A percentile compares a stretch with the other conserved stretches of the same genome.
These are phyloP conservation scores for Chrysolophus pictus DNA, from an alignment of 2,797 vertebrate species.

Conservation along the genomic window DNA sequence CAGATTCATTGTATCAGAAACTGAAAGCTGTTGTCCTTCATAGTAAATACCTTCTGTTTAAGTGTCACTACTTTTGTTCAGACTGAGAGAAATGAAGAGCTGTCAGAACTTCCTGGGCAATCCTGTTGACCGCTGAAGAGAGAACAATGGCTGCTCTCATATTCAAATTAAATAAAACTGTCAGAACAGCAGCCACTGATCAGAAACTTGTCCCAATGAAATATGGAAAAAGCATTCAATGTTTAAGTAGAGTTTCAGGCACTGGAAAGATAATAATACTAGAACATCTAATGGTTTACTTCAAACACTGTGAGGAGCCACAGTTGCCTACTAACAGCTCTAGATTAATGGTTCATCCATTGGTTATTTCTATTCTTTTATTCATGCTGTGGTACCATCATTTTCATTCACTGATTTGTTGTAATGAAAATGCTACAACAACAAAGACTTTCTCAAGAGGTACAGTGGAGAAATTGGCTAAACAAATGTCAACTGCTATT, in stretches of 20 bases:
- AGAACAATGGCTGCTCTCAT: neutral
- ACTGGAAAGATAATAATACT: neutral
- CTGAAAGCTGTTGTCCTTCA: neutral
- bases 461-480: neutral
- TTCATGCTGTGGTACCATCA: neutral
- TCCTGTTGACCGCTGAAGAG: neutral
- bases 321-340: neutral
- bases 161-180: neutral
- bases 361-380: rapidly evolving
- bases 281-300: neutral
- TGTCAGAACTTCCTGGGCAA: neutral
- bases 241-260: neutral
- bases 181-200: neutral
- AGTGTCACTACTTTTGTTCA: neutral
- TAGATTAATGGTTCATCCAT: neutral
- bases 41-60: neutral
- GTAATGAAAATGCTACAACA: neutral
- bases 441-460: neutral
- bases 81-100: neutral
- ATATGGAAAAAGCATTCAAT: neutral
- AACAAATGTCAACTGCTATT: neutral
- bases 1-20: neutral
- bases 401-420: neutral
- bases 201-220: neutral
- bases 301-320: neutral